Evolutionary conservation across 2,113 vertebrate species (phyloP), one percentile per base, ranked within the genome.

Genomic region (Lophura nycthemera): DNA sequence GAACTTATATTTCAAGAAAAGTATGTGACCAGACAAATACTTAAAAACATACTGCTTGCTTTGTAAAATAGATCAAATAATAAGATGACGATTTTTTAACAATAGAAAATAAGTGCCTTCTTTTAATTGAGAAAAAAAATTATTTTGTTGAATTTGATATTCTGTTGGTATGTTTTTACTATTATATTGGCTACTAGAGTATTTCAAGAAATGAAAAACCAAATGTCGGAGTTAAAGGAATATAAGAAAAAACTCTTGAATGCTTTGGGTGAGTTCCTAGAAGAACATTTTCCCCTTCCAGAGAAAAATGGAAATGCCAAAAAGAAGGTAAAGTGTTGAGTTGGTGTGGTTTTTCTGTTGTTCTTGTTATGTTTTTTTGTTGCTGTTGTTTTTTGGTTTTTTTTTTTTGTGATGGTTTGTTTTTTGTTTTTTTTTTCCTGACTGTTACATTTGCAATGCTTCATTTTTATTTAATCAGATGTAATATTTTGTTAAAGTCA

Each of bases 251-350:
- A 97, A 74, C 79, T 98, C 24, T 8, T 96, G 77, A 66, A 8
- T 57, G 70, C 86, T 79, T 71, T 98, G 78, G 40, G 80, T 81
- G 45, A 69, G 6, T 97, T 98, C 90, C 83, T 98, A 32, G 90
- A 94, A 63, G 70, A 98, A 47, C 89, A 98, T 83, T 98, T 97
- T 88, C 96, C 98, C n/a, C 40, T 60, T 86, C 97, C 95, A 90
- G 83, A 95, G 65, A 11, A n/a, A 56, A 13, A 2, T 38, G 7
- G 9, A 92, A 86, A 4, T 60, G 6, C 6, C 56, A 97, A 96
- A 88, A 97, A 90, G 94, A 83, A 89, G 96, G 97, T 97, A 97
- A 95, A 90, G 78, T 94, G 85, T 76, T 25, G 30, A 32, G 29
- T 57, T 57, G 54, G 29, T 56, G 30, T 57, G 54, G 10, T 57